Evolutionary conservation across 2,113 vertebrate species (phyloP).

Genomic region (Numenius arquata): DNA sequence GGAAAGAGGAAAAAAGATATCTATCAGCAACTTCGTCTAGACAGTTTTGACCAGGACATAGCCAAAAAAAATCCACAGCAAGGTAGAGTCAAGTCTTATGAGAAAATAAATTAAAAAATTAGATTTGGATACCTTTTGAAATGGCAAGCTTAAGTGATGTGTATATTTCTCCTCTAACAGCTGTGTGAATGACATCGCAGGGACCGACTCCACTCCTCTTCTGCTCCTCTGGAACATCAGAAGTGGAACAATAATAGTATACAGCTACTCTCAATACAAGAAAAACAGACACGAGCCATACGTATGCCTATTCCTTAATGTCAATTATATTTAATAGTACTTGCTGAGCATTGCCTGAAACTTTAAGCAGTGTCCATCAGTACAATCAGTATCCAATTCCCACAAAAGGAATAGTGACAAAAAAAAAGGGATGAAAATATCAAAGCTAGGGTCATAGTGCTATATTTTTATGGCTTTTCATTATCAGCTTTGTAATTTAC

Average conservation of each 20-base stretch:
- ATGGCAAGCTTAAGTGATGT: neutral
- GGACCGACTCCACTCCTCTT: neutral
- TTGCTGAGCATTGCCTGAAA: neutral
- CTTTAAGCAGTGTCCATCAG: neutral
- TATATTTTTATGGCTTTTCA: neutral
- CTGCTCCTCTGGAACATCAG: neutral
- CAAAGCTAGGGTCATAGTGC: neutral
- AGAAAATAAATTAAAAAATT: neutral
- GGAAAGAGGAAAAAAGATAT: neutral
- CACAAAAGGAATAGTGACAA: accelerated
- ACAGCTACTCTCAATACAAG: neutral
- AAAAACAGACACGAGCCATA: neutral
- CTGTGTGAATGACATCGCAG: neutral
- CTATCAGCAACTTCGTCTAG: neutral
- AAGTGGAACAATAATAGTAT: neutral
- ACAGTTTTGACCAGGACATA: neutral
- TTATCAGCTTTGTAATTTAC: neutral
- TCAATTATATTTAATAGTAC: neutral
- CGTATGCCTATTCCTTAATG: neutral
- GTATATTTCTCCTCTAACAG: neutral
- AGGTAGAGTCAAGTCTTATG: neutral
- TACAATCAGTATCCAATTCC: neutral
- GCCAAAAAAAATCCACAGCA: neutral
- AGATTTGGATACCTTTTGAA: neutral
- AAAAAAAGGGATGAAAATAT: neutral